Evolutionary conservation across 1,140 invertebrate genomes (phyloP).

Genomic region (Eciton burchellii): DNA sequence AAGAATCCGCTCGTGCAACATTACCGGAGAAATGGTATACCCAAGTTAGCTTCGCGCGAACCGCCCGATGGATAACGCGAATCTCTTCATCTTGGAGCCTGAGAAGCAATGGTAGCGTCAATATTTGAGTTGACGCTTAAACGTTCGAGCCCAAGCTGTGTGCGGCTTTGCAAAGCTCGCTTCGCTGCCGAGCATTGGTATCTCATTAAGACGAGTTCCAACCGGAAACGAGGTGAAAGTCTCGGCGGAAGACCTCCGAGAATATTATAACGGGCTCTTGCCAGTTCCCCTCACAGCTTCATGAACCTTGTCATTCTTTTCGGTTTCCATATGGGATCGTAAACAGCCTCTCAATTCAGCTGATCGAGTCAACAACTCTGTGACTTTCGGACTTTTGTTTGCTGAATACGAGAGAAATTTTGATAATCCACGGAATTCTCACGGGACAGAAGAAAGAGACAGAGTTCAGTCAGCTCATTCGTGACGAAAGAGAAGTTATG

Average conservation of each 20-base stretch:
- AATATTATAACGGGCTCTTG: slow-evolving; percentile 7
- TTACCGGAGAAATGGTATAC: neutral
- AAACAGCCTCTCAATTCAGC: slow-evolving; percentile 1
- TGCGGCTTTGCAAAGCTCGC: slow-evolving; percentile 11
- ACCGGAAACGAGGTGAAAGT: slow-evolving; percentile 3
- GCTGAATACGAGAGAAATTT: no score
- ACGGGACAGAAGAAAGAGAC: no score
- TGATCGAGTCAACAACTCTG: neutral
- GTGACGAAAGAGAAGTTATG: no score
- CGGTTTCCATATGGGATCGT: neutral
- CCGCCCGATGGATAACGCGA: neutral
- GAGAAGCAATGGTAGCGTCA: slow-evolving; percentile 30
- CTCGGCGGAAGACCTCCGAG: neutral
- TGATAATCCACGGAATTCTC: no score
- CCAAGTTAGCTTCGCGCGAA: slow-evolving; percentile 7
- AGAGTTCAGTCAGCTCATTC: no score
- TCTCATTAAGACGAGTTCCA: slow-evolving; percentile 38
- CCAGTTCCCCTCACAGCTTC: neutral
- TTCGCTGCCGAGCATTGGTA: slow-evolving; percentile 24
- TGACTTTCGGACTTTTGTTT: neutral
- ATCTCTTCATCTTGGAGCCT: neutral
- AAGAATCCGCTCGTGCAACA: neutral
- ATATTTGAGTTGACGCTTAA: slow-evolving; percentile 57
- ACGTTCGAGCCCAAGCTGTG: slow-evolving; percentile 6
- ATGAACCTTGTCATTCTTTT: neutral